Conservation (phyloP, 2,113 vertebrate genomes). For the Cyprinus carpio region DNA sequence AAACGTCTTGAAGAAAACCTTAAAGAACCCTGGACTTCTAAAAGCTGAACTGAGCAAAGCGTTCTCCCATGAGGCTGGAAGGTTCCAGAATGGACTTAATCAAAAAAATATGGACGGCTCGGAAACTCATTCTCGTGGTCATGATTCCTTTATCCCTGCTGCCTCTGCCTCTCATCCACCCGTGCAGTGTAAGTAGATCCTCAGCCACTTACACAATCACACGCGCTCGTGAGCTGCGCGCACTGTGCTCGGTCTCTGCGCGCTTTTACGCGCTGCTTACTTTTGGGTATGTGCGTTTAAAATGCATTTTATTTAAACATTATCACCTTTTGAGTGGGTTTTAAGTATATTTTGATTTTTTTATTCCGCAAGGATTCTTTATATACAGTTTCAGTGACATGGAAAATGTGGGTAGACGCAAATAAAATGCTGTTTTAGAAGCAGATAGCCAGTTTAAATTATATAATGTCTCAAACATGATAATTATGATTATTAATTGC, state of each 20-base stretch:
- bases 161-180: slow-evolving; percentile 87
- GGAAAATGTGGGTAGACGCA: neutral
- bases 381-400: too few species aligned
- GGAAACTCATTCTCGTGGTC: slow-evolving; percentile 86
- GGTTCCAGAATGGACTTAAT: slow-evolving; percentile 82
- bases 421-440: neutral
- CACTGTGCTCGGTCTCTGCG: neutral
- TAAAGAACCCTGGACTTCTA: neutral
- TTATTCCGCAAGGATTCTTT: neutral
- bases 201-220: neutral
- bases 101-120: slow-evolving; percentile 80
- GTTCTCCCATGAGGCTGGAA: slow-evolving; percentile 73
- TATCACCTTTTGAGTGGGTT: neutral
- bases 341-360: neutral
- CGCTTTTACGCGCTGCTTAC: slow-evolving; percentile 18
- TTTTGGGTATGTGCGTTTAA: neutral
- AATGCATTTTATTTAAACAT: neutral
- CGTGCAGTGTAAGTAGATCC: slow-evolving; percentile 90
- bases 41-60: slow-evolving; percentile 1
- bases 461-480: neutral
- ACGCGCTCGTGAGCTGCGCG: too few species aligned
- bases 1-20: neutral
- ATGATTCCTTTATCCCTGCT: slow-evolving; percentile 89
- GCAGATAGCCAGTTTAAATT: neutral
- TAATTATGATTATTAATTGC: too few species aligned